A percentile compares a stretch with the other conserved stretches of the same genome.
Evolutionary conservation across 2,888 invertebrate genomes (phyloP).

Genomic region (Leistus spinibarbis): DNA sequence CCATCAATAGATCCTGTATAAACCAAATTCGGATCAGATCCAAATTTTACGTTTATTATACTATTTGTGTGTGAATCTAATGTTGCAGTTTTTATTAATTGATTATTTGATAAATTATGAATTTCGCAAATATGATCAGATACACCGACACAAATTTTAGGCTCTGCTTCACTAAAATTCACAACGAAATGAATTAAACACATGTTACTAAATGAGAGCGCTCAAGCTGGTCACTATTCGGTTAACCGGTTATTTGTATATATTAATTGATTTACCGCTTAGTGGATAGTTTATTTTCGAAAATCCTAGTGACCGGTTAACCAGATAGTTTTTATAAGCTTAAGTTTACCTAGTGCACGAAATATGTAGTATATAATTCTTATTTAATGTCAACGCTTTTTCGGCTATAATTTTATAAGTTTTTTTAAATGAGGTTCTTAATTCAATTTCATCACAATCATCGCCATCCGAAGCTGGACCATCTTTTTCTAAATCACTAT

Average conservation of each 20-base stretch:
- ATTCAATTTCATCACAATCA: constrained; percentile 47
- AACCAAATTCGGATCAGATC: constrained; percentile 62
- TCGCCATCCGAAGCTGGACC: constrained; percentile 50
- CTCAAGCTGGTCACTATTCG: too few relatives aligned
- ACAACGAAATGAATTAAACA: not conserved
- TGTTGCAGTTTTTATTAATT: constrained; percentile 52
- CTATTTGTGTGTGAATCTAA: constrained; percentile 59
- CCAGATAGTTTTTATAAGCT: too few relatives aligned
- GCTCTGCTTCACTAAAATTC: constrained; percentile 51
- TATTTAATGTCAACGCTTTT: constrained; percentile 60
- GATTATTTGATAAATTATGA: constrained; percentile 57
- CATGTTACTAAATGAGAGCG: not conserved
- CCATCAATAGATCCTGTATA: constrained; percentile 67
- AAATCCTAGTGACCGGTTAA: too few relatives aligned
- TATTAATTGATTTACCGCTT: too few relatives aligned
- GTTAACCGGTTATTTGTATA: too few relatives aligned
- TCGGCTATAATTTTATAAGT: constrained; percentile 55
- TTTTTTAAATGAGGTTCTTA: constrained; percentile 48
- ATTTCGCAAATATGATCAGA: constrained; percentile 60
- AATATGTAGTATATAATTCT: constrained; percentile 67
- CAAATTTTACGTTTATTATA: constrained; percentile 65
- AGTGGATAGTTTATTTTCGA: too few relatives aligned
- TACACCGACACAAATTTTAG: constrained; percentile 59
- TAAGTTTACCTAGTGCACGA: constrained; percentile 61
- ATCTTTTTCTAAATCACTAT: constrained; percentile 23